Evolutionary conservation across 2,888 invertebrate genomes (phyloP), one percentile per base, ranked within the genome.

Genomic region (Caenorhabditis wallacei): DNA sequence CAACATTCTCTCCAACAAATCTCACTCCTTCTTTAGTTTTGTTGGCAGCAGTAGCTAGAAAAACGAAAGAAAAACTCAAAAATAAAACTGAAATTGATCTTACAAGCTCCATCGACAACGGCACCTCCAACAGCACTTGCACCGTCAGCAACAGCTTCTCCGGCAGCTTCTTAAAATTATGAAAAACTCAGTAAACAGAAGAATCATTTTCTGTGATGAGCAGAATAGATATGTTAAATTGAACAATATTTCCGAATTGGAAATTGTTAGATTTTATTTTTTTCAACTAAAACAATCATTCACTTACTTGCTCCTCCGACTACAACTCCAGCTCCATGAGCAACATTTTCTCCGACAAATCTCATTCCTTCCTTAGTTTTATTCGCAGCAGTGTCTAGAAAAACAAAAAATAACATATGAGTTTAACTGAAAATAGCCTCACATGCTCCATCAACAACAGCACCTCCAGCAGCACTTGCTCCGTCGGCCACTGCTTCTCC

Each of bases 381-480:
- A 20, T 51, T 61, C 1, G 1, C n/a, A 22, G 40, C 61, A 10
- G 26, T n/a, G 20, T 5, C 61, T 61, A 48, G 26, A 43, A 61
- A 46, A 2, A 30, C n/a, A 20, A 53, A 22, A 53, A 24, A 37
- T 22, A 40, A 40, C 40, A 20, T 8, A 40, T 2, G 13, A 40
- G 16, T 10, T 40, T 20, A 43, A 61, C 43, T 13, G 2, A 18
- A 20, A 18, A 22, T 13, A 13, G 4, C 22, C 59, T 53, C 24
- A 71, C 80, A 63, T 26, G 75, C 82, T 71, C 70, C 76, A 24
- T 61, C 82, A 11, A 68, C 75, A 71, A 76, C 74, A 8, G 74
- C 78, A n/a, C 40, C 51, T 46, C 75, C 84, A 30, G 66, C 81
- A 8, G 43, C 74, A 16, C 37, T 54, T 13, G 72, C 80, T 46